These are phyloP conservation scores for Coboldia fuscipes DNA, from an alignment of 1,140 invertebrate species.

Conservation along the genomic window DNA sequence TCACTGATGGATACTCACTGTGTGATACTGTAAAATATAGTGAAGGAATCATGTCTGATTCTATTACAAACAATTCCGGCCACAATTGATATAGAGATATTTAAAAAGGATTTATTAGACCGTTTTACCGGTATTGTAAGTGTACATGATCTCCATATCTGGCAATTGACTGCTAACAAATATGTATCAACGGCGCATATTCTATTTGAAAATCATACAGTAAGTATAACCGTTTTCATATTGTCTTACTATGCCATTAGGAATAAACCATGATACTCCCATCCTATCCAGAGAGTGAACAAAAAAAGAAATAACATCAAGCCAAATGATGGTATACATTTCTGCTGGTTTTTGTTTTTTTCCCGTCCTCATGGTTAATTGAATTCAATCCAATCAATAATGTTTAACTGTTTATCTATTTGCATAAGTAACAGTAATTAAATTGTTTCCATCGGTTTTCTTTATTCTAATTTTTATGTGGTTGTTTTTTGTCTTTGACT, in stretches of 20 bases:
- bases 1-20: too few relatives aligned
- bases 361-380: too few relatives aligned
- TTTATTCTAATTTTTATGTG: not conserved
- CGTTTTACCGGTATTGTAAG: slow-evolving; percentile 59
- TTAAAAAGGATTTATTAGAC: slow-evolving; percentile 36
- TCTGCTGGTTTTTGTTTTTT: not conserved
- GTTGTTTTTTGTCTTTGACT: slow-evolving; percentile 1
- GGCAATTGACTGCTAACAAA: slow-evolving; percentile 48
- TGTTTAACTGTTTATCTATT: not conserved
- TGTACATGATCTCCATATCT: slow-evolving; percentile 64
- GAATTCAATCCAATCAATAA: not conserved
- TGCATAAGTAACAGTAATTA: slow-evolving; percentile 3
- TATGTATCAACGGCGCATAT: slow-evolving; percentile 53
- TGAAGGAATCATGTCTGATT: slow-evolving; percentile 57
- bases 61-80: slow-evolving; percentile 62
- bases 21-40: slow-evolving; percentile 21
- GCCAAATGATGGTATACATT: not conserved
- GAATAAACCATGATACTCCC: too few relatives aligned
- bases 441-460: slow-evolving; percentile 4
- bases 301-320: not conserved
- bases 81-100: slow-evolving; percentile 45
- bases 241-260: too few relatives aligned
- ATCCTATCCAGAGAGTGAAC: not conserved
- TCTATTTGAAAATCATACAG: slow-evolving; percentile 39
- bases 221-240: slow-evolving; percentile 9